Evolutionary conservation across 2,113 vertebrate species (phyloP).

Genomic region (Oncorhynchus kisutch): DNA sequence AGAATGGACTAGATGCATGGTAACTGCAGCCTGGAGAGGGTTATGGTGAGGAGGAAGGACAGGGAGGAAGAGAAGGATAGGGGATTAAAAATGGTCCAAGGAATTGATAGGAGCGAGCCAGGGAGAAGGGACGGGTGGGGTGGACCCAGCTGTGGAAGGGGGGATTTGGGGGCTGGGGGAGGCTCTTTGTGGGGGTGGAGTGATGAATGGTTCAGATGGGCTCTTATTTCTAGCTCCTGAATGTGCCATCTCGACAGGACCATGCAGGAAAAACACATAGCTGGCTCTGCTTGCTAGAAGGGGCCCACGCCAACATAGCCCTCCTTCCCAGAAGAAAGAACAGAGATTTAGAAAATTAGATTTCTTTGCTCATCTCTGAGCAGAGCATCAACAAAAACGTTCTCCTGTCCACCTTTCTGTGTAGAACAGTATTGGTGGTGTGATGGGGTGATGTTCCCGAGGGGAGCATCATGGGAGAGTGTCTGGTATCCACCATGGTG

Average conservation of each 20-base stretch:
- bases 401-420: background rate
- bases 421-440: background rate
- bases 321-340: background rate
- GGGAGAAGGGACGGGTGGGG: background rate
- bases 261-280: background rate
- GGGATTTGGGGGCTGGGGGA: background rate
- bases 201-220: background rate
- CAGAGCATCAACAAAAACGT: slow-evolving; percentile 3
- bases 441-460: background rate
- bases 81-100: background rate
- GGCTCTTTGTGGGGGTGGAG: background rate
- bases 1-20: slow-evolving; percentile 55
- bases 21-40: slow-evolving; percentile 43
- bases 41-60: slow-evolving; percentile 15
- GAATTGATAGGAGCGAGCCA: no score
- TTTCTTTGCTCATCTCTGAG: slow-evolving; percentile 4
- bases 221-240: background rate
- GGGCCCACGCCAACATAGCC: background rate
- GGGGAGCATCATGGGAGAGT: background rate
- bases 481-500: slow-evolving; percentile 5
- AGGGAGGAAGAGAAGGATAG: slow-evolving; percentile 6
- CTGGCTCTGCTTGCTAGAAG: background rate
- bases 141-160: background rate
- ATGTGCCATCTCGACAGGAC: background rate
- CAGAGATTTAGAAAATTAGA: background rate